Percentiles rank a stretch among this genome's conserved stretches.
These are phyloP conservation scores for Varanus salvator DNA, from an alignment of 2,113 vertebrate species.

Conservation along the genomic window DNA sequence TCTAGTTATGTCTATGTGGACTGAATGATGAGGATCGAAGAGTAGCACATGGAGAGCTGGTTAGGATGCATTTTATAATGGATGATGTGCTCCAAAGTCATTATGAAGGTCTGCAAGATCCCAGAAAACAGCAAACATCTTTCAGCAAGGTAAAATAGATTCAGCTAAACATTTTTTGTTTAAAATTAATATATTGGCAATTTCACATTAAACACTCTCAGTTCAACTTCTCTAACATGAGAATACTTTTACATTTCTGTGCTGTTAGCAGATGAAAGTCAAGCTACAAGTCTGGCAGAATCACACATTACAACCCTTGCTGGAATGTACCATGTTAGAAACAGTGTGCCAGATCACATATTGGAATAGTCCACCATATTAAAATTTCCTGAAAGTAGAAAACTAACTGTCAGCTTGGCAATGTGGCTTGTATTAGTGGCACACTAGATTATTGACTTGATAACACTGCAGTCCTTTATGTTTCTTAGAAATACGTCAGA, in stretches of 20 bases:
- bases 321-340: not conserved
- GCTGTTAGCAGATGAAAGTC: not conserved
- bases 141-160: conserved; percentile 52
- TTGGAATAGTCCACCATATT: not conserved
- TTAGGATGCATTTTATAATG: conserved; percentile 72
- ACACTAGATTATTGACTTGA: not conserved
- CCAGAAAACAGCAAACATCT: conserved; percentile 2
- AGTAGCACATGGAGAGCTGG: conserved; percentile 74
- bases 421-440: not conserved
- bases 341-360: not conserved
- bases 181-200: not conserved
- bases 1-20: conserved; percentile 78
- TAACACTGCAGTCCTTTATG: conserved; percentile 16
- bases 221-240: not conserved
- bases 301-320: not conserved
- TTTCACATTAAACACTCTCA: not conserved
- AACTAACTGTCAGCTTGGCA: not conserved
- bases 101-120: conserved; percentile 14
- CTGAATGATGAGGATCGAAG: conserved; percentile 68
- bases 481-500: not conserved
- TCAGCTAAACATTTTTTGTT: not conserved
- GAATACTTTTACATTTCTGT: not conserved
- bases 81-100: conserved; percentile 75
- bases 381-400: not conserved
- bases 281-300: not conserved